Conservation (phyloP, 2,888 invertebrate species). For the Drosophila kanekoi region DNA sequence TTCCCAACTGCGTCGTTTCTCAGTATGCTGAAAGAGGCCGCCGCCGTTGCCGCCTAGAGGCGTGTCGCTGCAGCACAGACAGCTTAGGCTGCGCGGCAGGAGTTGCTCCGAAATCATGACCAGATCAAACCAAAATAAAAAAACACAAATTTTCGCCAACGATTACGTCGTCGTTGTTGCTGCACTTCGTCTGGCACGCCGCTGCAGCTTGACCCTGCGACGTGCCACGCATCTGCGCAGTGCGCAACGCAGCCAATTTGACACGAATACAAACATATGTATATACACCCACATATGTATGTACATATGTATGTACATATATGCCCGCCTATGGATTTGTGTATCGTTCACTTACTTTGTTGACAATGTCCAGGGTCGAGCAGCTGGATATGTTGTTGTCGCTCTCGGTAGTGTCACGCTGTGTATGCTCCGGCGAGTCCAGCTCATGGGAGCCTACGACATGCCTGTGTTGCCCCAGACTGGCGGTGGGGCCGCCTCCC, state of each 20-base stretch:
- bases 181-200: slow-evolving; percentile 48
- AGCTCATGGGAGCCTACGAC: slow-evolving; percentile 54
- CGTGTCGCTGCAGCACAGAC: slow-evolving; percentile 87
- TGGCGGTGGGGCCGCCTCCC: slow-evolving; percentile 48
- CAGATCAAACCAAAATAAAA: slow-evolving; percentile 6
- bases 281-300: not conserved
- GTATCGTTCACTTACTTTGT: slow-evolving; percentile 79
- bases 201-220: slow-evolving; percentile 65
- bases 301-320: not conserved
- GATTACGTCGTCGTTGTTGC: slow-evolving; percentile 72
- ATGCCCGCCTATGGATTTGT: not conserved
- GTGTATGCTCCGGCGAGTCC: slow-evolving; percentile 80
- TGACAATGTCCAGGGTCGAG: slow-evolving; percentile 84
- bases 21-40: slow-evolving; percentile 62
- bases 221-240: slow-evolving; percentile 74
- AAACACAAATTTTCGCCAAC: slow-evolving; percentile 26
- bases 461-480: slow-evolving; percentile 42
- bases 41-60: slow-evolving; percentile 43
- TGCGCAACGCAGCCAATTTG: slow-evolving; percentile 42
- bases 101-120: slow-evolving; percentile 80
- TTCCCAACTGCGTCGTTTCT: slow-evolving; percentile 83
- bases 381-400: slow-evolving; percentile 85
- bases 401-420: slow-evolving; percentile 83
- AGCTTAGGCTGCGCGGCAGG: slow-evolving; percentile 87
- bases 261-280: slow-evolving; percentile 6